Conservation (phyloP, 2,113 vertebrate species). For the sheep (Ovis aries) region ARS-UI_Ramb_v3.0 NC_056069.1:23441501-23442000, state of each 20-base stretch:
- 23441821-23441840: background rate
- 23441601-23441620: background rate
- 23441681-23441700: background rate
- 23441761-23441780: background rate
- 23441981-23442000: background rate
- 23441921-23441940: fast-evolving
- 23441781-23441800: background rate
- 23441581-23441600: background rate
- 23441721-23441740: background rate
- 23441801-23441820: background rate
- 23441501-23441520: background rate
- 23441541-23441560: background rate
- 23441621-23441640: background rate
- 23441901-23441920: background rate
- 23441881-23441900: background rate
- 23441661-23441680: background rate
- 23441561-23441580: background rate
- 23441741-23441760: background rate
- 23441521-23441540: background rate
- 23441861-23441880: background rate
- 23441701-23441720: background rate
- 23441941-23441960: background rate
- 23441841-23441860: background rate
- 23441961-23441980: background rate
- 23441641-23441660: background rate